A percentile compares a stretch with the other conserved stretches of the same genome.
Conservation (phyloP, 2,888 invertebrate genomes). For the Sceliomorpha sp. region DNA sequence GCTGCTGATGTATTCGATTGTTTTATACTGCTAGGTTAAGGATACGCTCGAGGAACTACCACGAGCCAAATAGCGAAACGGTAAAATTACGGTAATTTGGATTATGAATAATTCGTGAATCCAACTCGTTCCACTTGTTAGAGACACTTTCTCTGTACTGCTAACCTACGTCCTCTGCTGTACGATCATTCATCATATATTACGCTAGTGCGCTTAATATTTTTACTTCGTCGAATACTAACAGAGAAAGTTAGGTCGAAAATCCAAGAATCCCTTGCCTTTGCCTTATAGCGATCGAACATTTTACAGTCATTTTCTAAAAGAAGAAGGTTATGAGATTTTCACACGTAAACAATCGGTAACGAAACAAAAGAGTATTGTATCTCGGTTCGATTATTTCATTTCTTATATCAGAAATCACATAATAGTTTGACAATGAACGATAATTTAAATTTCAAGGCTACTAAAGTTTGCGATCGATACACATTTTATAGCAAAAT, state of each 20-base stretch:
- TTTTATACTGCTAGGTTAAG: slow-evolving; percentile 21
- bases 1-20: slow-evolving; percentile 1
- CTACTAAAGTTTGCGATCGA: too few relatives aligned
- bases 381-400: too few relatives aligned
- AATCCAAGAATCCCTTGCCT: too few relatives aligned
- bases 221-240: slow-evolving; percentile 4
- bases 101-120: slow-evolving; percentile 66
- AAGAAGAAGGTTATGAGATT: too few relatives aligned
- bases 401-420: too few relatives aligned
- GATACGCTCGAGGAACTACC: slow-evolving; percentile 41
- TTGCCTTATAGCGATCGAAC: too few relatives aligned
- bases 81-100: slow-evolving; percentile 64
- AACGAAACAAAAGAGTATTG: too few relatives aligned
- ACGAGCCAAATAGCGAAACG: slow-evolving; percentile 56
- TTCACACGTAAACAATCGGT: too few relatives aligned
- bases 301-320: too few relatives aligned
- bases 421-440: too few relatives aligned
- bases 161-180: slow-evolving; percentile 34
- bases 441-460: too few relatives aligned
- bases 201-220: slow-evolving; percentile 16
- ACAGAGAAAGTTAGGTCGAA: slow-evolving; percentile 15
- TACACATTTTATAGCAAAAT: too few relatives aligned
- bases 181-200: slow-evolving; percentile 31
- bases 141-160: slow-evolving; percentile 66
- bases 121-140: slow-evolving; percentile 65